Evolutionary conservation across 2,797 vertebrate genomes (phyloP).

Genomic region (Hippoglossus hippoglossus): DNA sequence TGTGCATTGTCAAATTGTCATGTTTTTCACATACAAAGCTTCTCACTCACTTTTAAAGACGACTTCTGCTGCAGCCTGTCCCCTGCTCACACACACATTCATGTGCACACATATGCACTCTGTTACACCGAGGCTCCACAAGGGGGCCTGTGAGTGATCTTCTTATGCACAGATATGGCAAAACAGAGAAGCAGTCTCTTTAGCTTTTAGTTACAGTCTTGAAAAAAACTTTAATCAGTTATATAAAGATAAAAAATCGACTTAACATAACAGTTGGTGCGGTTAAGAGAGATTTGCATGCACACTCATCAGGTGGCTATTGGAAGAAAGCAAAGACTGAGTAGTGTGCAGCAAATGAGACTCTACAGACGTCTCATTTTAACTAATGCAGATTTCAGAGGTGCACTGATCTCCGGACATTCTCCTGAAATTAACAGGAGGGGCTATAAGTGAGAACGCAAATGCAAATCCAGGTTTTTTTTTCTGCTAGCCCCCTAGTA

Average conservation of each 20-base stretch:
- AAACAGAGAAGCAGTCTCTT: constrained; percentile 8
- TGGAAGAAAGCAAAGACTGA: no score
- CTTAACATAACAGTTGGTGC: no score
- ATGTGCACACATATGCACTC: constrained; percentile 24
- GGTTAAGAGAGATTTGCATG: neutral
- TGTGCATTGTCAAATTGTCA: constrained; percentile 1
- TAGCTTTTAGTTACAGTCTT: neutral
- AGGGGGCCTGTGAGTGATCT: constrained; percentile 74
- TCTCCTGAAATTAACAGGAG: no score
- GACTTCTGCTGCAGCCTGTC: constrained; percentile 2
- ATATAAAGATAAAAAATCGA: neutral
- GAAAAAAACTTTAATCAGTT: neutral
- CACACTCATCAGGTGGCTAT: no score
- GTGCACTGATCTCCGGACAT: no score
- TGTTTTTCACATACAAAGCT: constrained; percentile 10
- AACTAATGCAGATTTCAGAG: no score
- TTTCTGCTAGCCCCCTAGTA: no score
- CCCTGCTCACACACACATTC: neutral
- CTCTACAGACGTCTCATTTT: neutral
- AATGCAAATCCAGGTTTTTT: no score
- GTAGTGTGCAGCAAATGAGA: neutral
- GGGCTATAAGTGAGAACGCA: no score
- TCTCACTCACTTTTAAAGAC: neutral
- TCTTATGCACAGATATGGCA: constrained; percentile 19
- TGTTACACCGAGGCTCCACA: constrained; percentile 69